Conservation (phyloP, 2,888 invertebrate species). For the Chloroclystis v-ata region DNA sequence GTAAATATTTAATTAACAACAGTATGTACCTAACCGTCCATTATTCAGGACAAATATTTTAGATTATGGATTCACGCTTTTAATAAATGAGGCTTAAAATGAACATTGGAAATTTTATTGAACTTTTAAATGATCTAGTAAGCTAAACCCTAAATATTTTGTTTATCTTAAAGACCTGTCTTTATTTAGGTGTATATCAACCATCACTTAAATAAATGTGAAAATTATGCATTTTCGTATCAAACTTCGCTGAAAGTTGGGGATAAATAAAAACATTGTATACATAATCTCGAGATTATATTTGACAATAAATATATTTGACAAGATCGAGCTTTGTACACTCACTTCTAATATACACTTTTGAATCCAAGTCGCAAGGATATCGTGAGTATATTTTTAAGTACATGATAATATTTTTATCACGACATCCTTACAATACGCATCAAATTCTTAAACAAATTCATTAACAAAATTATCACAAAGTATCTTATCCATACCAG, state of each 20-base stretch:
- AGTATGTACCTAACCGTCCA: not conserved
- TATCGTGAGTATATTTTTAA: slow-evolving; percentile 18
- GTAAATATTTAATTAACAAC: slow-evolving; percentile 8
- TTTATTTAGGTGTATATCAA: too few species aligned
- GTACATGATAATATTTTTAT: slow-evolving; percentile 18
- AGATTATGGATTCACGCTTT: slow-evolving; percentile 9
- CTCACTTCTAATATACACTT: slow-evolving; percentile 54
- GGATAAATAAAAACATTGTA: slow-evolving; percentile 31
- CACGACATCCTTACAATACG: slow-evolving; percentile 19
- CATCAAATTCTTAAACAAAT: slow-evolving; percentile 29
- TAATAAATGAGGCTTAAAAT: slow-evolving; percentile 21
- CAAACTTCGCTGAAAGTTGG: too few species aligned
- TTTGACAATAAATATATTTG: slow-evolving; percentile 76
- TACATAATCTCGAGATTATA: slow-evolving; percentile 58
- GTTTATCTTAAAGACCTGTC: too few species aligned
- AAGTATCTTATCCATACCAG: slow-evolving; percentile 40
- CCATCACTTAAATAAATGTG: too few species aligned
- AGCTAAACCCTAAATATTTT: too few species aligned
- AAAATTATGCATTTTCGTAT: too few species aligned
- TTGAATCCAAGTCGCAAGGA: slow-evolving; percentile 24
- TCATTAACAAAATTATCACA: slow-evolving; percentile 59
- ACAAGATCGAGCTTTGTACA: slow-evolving; percentile 76
- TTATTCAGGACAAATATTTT: slow-evolving; percentile 8
- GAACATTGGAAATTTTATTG: not conserved
- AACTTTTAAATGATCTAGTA: not conserved